These are phyloP conservation scores for Pseudolaguvia tuberculata DNA, from an alignment of 2,113 vertebrate species.

Conservation along the genomic window DNA sequence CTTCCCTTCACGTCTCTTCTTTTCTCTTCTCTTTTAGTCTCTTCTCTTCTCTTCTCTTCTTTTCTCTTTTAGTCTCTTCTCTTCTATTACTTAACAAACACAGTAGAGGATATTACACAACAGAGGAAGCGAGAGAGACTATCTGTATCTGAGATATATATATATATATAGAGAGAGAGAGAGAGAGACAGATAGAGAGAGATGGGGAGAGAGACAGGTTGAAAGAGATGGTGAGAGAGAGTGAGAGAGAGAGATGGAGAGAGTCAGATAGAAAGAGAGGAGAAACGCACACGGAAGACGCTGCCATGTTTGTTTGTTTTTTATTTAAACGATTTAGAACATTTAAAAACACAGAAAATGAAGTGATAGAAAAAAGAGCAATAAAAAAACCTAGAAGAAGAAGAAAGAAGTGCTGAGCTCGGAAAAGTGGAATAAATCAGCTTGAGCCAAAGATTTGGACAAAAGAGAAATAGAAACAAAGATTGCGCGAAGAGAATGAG, in stretches of 20 bases:
- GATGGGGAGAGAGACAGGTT: background rate
- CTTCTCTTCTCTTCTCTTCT: constrained; percentile 83
- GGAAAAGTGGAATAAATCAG: constrained; percentile 6
- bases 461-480: constrained; percentile 48
- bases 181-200: constrained; percentile 61
- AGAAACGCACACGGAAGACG: too few relatives aligned
- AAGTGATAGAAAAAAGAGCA: constrained; percentile 54
- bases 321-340: constrained; percentile 8
- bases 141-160: too few relatives aligned
- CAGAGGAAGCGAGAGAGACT: constrained; percentile 64
- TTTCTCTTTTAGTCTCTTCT: constrained; percentile 44
- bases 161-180: too few relatives aligned
- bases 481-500: constrained; percentile 75
- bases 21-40: too few relatives aligned
- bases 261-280: background rate
- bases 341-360: constrained; percentile 32
- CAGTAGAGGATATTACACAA: constrained; percentile 98
- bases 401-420: constrained; percentile 39
- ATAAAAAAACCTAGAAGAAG: constrained; percentile 21
- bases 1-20: constrained; percentile 89
- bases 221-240: background rate
- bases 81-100: constrained; percentile 91
- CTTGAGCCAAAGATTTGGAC: constrained; percentile 11
- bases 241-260: constrained; percentile 51
- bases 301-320: background rate